phyloP scores from a whole-genome alignment of 2,888 invertebrate species.

The Galerucella calmariensis region DNA sequence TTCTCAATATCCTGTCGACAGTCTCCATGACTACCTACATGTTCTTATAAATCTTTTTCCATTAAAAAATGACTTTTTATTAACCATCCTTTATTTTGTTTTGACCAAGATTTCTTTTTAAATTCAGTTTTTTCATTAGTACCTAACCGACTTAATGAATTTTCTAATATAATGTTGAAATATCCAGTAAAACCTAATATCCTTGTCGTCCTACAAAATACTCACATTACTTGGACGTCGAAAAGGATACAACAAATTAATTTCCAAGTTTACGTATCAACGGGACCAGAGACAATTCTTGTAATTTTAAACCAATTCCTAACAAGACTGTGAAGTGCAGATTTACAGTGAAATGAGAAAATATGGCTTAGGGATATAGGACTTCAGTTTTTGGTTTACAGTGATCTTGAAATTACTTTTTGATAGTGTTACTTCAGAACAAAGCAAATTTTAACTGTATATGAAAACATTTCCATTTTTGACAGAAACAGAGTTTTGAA shows the following conservation, averaged over 20 bases:
- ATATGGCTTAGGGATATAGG: conserved; percentile 3
- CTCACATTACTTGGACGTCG: conserved; percentile 36
- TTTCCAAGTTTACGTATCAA: conserved; percentile 9
- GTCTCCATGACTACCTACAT: too few species aligned
- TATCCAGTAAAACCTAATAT: not conserved
- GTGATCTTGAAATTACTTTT: not conserved
- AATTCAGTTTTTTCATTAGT: not conserved
- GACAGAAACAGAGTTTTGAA: too few species aligned
- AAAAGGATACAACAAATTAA: conserved; percentile 25
- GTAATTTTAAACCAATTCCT: conserved; percentile 39
- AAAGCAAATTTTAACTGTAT: too few species aligned
- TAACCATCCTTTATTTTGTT: too few species aligned
- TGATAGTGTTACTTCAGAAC: not conserved
- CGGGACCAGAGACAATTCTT: conserved; percentile 13
- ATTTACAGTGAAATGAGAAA: conserved; percentile 31
- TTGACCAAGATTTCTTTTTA: too few species aligned
- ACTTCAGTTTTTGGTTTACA: not conserved
- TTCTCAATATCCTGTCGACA: too few species aligned
- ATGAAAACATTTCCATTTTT: too few species aligned
- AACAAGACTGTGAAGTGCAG: conserved; percentile 35
- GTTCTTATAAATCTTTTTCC: too few species aligned
- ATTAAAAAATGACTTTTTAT: too few species aligned
- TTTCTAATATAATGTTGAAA: not conserved
- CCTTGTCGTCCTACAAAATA: conserved; percentile 28
- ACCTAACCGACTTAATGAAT: not conserved